These are phyloP conservation scores for Coboldia fuscipes DNA, from an alignment of 1,140 invertebrate species.

Conservation along the genomic window DNA sequence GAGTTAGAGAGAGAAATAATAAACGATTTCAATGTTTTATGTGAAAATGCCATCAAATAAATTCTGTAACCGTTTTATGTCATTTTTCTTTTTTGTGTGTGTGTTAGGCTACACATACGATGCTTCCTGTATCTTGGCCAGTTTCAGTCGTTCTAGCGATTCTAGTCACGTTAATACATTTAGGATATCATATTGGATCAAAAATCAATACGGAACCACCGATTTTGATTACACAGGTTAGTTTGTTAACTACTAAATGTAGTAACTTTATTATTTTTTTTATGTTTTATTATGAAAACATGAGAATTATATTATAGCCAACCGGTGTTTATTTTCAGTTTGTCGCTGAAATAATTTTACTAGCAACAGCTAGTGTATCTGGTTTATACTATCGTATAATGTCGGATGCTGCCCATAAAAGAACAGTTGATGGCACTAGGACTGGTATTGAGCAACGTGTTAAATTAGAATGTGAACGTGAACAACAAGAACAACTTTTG, in stretches of 20 bases:
- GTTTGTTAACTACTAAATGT: no score
- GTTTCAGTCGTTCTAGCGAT: slow-evolving; percentile 34
- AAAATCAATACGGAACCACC: neutral
- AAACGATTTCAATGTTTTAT: neutral
- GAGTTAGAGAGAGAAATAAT: no score
- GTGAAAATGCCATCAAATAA: neutral
- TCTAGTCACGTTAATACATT: slow-evolving; percentile 32
- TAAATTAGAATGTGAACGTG: slow-evolving; percentile 77
- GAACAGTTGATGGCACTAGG: slow-evolving; percentile 69
- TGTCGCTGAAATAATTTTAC: slow-evolving; percentile 47
- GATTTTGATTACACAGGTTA: neutral
- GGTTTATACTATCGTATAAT: slow-evolving; percentile 73
- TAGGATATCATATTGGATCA: slow-evolving; percentile 14
- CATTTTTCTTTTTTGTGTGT: slow-evolving; percentile 5
- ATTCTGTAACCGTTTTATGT: neutral
- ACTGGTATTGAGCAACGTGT: slow-evolving; percentile 81
- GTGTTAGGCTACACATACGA: slow-evolving; percentile 38
- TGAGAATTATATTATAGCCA: neutral
- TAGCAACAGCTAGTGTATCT: slow-evolving; percentile 50
- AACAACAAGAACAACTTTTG: slow-evolving; percentile 77
- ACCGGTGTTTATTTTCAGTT: slow-evolving; percentile 29
- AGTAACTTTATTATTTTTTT: no score
- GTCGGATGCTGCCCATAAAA: slow-evolving; percentile 60
- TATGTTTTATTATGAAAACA: no score
- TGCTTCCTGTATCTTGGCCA: slow-evolving; percentile 40